Conservation (phyloP, 2,888 invertebrate species). For the Pristionchus mayeri region DNA sequence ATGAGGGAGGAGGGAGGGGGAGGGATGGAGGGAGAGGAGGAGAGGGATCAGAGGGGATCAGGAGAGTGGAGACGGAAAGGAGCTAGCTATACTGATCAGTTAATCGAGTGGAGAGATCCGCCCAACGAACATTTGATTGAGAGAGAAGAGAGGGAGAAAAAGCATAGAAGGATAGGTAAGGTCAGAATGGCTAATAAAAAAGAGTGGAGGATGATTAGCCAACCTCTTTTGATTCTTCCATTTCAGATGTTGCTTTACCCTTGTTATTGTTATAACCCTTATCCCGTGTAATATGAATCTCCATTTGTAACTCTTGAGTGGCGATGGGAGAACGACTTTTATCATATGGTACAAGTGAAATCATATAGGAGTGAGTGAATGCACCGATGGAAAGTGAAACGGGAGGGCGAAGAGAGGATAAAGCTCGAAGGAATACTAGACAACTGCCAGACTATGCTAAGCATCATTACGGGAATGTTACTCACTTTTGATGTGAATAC, state of each 20-base stretch:
- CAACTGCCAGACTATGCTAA: background rate
- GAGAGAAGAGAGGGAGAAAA: background rate
- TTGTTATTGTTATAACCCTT: background rate
- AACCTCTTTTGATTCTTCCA: no score
- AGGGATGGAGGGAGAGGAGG: no score
- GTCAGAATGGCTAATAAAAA: constrained; percentile 37
- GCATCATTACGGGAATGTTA: background rate
- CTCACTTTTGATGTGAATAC: background rate
- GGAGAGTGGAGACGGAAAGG: constrained; percentile 19
- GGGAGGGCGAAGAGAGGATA: background rate
- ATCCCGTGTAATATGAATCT: background rate
- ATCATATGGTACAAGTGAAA: constrained; percentile 14
- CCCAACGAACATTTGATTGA: background rate
- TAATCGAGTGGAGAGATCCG: constrained; percentile 78
- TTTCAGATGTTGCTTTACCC: background rate
- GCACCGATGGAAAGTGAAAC: constrained; percentile 7
- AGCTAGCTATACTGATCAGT: constrained; percentile 78
- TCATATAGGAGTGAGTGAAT: constrained; percentile 11
- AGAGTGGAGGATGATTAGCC: constrained; percentile 36
- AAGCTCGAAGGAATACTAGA: constrained; percentile 35
- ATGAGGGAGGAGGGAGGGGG: background rate
- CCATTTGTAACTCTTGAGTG: background rate
- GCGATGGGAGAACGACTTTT: background rate
- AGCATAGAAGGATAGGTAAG: background rate
- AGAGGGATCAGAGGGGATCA: constrained; percentile 13